These are phyloP conservation scores for Leptopterna dolabrata DNA, from an alignment of 2,888 invertebrate species.

Conservation along the genomic window DNA sequence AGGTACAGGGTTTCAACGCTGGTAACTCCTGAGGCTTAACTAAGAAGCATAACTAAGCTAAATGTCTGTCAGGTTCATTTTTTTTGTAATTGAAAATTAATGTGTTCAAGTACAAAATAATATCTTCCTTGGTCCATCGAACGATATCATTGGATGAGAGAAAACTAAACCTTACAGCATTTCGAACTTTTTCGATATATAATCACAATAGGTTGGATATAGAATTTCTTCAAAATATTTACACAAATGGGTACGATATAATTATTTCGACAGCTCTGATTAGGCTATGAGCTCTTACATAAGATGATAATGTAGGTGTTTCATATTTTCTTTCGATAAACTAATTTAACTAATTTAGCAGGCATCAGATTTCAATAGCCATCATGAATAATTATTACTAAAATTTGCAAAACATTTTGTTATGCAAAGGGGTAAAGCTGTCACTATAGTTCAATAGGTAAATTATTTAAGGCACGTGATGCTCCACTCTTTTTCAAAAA, in stretches of 20 bases:
- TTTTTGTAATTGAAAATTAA: too few species aligned
- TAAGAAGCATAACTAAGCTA: too few species aligned
- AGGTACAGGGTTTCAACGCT: too few species aligned
- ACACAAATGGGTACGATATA: not conserved
- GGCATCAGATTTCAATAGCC: not conserved
- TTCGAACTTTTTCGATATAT: not conserved
- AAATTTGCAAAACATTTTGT: not conserved
- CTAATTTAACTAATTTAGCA: not conserved
- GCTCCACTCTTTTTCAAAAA: not conserved
- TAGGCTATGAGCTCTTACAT: not conserved
- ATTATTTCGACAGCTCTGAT: not conserved
- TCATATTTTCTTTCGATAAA: not conserved
- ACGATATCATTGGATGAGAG: not conserved
- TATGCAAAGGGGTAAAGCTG: not conserved
- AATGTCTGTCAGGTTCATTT: too few species aligned
- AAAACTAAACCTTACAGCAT: not conserved
- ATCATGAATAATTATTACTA: not conserved
- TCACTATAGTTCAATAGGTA: not conserved
- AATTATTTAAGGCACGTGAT: conserved; percentile 13
- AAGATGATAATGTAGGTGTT: not conserved
- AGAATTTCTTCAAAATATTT: not conserved
- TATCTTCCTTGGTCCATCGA: not conserved
- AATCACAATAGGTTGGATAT: not conserved
- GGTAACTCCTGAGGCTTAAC: too few species aligned
- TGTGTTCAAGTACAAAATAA: not conserved